phyloP scores from a whole-genome alignment of 1,140 invertebrate genomes.

The Globodera rostochiensis region DNA sequence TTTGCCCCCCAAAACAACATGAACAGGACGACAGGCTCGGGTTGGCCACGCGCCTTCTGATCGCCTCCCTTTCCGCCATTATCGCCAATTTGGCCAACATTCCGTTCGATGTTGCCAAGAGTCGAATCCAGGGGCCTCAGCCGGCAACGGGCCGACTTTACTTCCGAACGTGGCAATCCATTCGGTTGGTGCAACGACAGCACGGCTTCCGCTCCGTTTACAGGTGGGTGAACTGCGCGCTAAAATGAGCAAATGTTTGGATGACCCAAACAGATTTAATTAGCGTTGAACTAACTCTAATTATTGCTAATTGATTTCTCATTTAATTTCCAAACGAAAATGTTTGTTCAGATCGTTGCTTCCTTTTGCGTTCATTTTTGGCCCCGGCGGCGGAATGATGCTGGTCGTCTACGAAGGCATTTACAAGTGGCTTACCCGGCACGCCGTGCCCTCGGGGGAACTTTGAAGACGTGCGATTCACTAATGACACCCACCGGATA shows the following conservation, averaged over 20 bases:
- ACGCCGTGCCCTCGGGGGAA: background rate
- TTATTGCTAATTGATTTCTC: too few species aligned
- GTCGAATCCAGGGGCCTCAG: slow-evolving; percentile 80
- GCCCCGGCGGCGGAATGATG: slow-evolving; percentile 88
- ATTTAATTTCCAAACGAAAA: too few species aligned
- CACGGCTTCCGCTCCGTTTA: slow-evolving; percentile 86
- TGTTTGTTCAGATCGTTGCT: slow-evolving; percentile 63
- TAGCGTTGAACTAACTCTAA: too few species aligned
- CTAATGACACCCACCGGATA: too few species aligned
- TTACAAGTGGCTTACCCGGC: slow-evolving; percentile 72
- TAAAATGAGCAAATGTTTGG: background rate
- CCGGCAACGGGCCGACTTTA: slow-evolving; percentile 71
- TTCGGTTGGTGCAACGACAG: slow-evolving; percentile 78
- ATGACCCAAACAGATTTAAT: too few species aligned
- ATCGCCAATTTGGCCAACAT: slow-evolving; percentile 84
- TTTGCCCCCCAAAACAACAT: background rate
- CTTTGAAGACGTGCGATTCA: too few species aligned
- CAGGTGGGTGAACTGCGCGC: slow-evolving; percentile 74
- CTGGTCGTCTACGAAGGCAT: slow-evolving; percentile 75
- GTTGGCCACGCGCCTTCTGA: slow-evolving; percentile 71
- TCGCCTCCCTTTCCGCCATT: slow-evolving; percentile 82
- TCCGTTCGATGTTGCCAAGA: slow-evolving; percentile 93
- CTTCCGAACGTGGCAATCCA: slow-evolving; percentile 75
- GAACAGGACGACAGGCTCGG: background rate
- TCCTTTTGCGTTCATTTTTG: slow-evolving; percentile 84